Conservation (phyloP, 2,113 vertebrate species). For the Dromiciops gliroides region DNA sequence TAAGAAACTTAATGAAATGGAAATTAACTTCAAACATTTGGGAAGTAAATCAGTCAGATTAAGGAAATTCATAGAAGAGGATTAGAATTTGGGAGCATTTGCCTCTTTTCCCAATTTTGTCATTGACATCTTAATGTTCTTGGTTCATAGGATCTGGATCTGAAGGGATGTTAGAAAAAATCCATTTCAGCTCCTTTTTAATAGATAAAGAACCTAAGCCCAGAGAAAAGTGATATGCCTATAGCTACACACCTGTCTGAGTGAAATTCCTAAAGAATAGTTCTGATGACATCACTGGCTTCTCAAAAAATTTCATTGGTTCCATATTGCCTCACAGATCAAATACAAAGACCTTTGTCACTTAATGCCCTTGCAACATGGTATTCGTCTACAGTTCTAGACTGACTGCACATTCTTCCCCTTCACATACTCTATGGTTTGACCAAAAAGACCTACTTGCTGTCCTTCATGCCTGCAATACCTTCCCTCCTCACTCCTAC, state of each 20-base stretch:
- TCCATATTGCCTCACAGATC: not conserved
- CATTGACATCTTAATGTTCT: not conserved
- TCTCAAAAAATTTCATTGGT: not conserved
- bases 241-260: not conserved
- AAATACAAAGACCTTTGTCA: not conserved
- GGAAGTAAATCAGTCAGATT: not conserved
- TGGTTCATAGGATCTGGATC: not conserved
- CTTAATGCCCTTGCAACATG: not conserved
- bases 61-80: conserved; percentile 3
- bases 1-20: not conserved
- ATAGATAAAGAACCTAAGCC: not conserved
- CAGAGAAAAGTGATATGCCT: not conserved
- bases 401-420: not conserved
- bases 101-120: not conserved
- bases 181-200: not conserved
- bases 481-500: not conserved
- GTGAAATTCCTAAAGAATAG: not conserved
- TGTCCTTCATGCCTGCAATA: not conserved
- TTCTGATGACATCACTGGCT: not conserved
- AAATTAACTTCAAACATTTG: not conserved
- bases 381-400: not conserved
- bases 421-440: not conserved
- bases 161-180: not conserved
- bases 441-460: not conserved
- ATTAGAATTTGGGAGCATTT: not conserved